Evolutionary conservation across 2,888 invertebrate species (phyloP), one percentile per base, ranked within the genome.

Genomic region (Callimorpha dominula): DNA sequence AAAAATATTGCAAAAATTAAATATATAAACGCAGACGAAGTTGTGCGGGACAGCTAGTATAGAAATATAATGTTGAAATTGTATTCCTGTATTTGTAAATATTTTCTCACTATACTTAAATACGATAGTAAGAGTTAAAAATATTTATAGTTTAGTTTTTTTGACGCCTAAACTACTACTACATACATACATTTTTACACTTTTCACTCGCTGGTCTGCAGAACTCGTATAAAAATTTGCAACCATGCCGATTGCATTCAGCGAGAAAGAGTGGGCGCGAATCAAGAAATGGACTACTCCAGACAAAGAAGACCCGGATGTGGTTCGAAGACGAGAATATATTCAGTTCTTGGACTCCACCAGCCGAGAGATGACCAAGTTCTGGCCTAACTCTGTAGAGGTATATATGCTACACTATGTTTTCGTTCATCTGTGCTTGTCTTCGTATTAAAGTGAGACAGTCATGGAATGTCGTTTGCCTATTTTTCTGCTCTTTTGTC

Each of bases 301-400:
- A 0, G 85, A 87, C 75, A 86, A 85, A 15, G 93, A 93, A 50
- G 92, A 93, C 40, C 87, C 91, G 0, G 94, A 93, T n/a, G 81
- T 82, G 17, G 81, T 77, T 9, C 88, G 91, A 3, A 86, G 89
- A 43, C 84, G 91, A 4, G 92, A 93, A 49, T 91, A 93, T 77
- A 83, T 94, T 40, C 86, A 84, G 57, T 89, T 83, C 73, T 84
- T 94, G 50, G 85, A 93, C 70, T 78, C 85, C 6, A 84, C 87
- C 74, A 95, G 95, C 86, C 82, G 76, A 0, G 77, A 84, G 46
- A 95, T 95, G 94, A 94, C 94, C 6, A 93, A 91, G 71, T 66
- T 79, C 40, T 95, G 95, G 95, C 95, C 95, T 1, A 95, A 95
- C 79, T 95, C 95, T 0, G 54, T 95, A 1, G 95, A 95, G 89